Conservation (phyloP, 2,888 invertebrate species). For the Epinotia nisella region DNA sequence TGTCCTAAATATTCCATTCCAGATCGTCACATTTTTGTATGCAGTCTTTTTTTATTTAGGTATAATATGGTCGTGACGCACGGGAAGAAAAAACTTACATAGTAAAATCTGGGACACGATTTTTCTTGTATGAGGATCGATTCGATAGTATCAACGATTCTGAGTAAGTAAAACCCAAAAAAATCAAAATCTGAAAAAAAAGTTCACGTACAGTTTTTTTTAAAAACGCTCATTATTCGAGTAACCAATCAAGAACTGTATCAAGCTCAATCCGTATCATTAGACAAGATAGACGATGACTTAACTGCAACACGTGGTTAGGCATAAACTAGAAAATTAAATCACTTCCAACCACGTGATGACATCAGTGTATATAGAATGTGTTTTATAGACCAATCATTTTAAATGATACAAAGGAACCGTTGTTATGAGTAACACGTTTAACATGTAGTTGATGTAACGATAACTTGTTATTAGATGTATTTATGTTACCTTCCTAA, state of each 20-base stretch:
- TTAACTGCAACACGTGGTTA: slow-evolving; percentile 39
- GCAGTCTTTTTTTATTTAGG: no score
- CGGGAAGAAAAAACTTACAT: no score
- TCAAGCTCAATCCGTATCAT: slow-evolving; percentile 1
- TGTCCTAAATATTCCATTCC: no score
- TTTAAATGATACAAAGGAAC: slow-evolving; percentile 43
- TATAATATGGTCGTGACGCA: no score
- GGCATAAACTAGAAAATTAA: slow-evolving; percentile 50
- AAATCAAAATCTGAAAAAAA: no score
- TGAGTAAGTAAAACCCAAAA: no score
- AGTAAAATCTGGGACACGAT: no score
- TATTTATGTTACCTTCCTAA: background rate
- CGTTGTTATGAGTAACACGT: slow-evolving; percentile 43
- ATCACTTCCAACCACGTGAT: slow-evolving; percentile 50
- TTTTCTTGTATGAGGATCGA: no score
- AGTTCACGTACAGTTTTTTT: no score
- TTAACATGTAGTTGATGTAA: slow-evolving; percentile 31
- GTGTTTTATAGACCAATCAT: slow-evolving; percentile 44
- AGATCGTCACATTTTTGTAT: no score
- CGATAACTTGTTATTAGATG: slow-evolving; percentile 28
- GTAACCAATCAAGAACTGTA: background rate
- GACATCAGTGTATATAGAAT: slow-evolving; percentile 51
- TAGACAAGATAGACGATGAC: slow-evolving; percentile 25
- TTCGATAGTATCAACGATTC: no score
- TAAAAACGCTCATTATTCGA: no score